phyloP scores from a whole-genome alignment of 2,113 vertebrate genomes.

The Phyllostomus hastatus region DNA sequence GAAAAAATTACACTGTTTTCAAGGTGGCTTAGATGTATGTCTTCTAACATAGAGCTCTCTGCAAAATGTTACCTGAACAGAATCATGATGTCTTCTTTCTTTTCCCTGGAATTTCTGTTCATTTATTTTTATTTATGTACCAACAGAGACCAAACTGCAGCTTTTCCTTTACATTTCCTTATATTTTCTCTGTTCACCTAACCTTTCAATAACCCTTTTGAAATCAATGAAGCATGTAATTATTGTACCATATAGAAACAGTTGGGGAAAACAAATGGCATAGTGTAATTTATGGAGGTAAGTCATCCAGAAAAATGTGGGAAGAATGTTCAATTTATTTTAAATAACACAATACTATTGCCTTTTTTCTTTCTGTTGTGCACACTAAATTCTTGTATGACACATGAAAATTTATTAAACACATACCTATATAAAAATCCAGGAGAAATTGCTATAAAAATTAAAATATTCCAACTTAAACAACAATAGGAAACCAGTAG shows the following conservation, averaged over 20 bases:
- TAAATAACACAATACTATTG: constrained; percentile 42
- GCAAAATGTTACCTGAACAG: neutral
- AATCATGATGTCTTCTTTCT: neutral
- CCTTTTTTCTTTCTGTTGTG: neutral
- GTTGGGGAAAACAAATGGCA: constrained; percentile 55
- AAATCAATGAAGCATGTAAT: constrained; percentile 64
- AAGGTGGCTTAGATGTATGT: neutral
- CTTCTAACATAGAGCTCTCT: neutral
- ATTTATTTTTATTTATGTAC: constrained; percentile 42
- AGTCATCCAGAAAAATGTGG: constrained; percentile 61
- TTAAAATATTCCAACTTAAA: constrained; percentile 53
- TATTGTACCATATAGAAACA: constrained; percentile 70
- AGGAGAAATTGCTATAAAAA: constrained; percentile 29
- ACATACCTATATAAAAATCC: neutral
- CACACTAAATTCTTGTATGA: constrained; percentile 40
- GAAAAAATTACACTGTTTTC: neutral
- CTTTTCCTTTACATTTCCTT: constrained; percentile 38
- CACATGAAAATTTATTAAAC: constrained; percentile 39
- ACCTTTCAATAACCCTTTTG: constrained; percentile 57
- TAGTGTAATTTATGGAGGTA: constrained; percentile 55
- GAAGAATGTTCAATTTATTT: constrained; percentile 63
- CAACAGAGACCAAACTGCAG: constrained; percentile 11
- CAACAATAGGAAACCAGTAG: constrained; percentile 15
- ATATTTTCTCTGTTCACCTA: constrained; percentile 29
- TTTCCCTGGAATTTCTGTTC: neutral